Percentiles rank a stretch among this genome's conserved stretches.
phyloP scores from a whole-genome alignment of 2,797 vertebrate species.

The Acrossocheilus fasciatus region DNA sequence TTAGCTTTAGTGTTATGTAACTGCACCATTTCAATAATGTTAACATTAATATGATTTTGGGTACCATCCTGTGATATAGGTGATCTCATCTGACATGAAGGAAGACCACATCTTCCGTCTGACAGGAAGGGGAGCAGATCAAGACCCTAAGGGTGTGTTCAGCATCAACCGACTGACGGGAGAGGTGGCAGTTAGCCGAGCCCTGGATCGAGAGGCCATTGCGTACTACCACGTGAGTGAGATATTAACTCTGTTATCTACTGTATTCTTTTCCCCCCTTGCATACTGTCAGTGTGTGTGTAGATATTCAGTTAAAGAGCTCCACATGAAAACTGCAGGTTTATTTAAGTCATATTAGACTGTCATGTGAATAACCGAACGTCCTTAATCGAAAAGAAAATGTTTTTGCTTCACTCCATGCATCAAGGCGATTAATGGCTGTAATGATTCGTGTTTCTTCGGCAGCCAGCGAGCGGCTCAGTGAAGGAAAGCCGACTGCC shows the following conservation, averaged over 20 bases:
- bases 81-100: slow-evolving; percentile 85
- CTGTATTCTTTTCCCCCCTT: background rate
- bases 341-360: slow-evolving; percentile 36
- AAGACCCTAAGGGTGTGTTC: slow-evolving; percentile 92
- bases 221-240: slow-evolving; percentile 88
- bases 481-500: slow-evolving; percentile 1
- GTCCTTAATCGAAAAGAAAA: slow-evolving; percentile 37
- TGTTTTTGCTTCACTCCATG: slow-evolving; percentile 21
- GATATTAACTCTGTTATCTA: slow-evolving; percentile 18
- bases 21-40: background rate
- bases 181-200: slow-evolving; percentile 88
- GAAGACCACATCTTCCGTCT: slow-evolving; percentile 89
- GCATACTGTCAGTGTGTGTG: background rate
- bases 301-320: background rate
- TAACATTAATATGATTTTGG: background rate
- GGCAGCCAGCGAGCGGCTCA: background rate
- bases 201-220: slow-evolving; percentile 89
- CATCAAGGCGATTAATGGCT: slow-evolving; percentile 41
- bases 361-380: background rate
- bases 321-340: slow-evolving; percentile 1
- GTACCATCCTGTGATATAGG: slow-evolving; percentile 71
- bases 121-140: slow-evolving; percentile 91
- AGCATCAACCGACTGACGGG: slow-evolving; percentile 89
- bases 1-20: background rate
- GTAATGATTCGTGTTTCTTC: slow-evolving; percentile 30